Percentiles rank a stretch among this genome's conserved stretches.
Evolutionary conservation across 2,797 vertebrate species (phyloP).

Genomic region (Tapirus indicus): DNA sequence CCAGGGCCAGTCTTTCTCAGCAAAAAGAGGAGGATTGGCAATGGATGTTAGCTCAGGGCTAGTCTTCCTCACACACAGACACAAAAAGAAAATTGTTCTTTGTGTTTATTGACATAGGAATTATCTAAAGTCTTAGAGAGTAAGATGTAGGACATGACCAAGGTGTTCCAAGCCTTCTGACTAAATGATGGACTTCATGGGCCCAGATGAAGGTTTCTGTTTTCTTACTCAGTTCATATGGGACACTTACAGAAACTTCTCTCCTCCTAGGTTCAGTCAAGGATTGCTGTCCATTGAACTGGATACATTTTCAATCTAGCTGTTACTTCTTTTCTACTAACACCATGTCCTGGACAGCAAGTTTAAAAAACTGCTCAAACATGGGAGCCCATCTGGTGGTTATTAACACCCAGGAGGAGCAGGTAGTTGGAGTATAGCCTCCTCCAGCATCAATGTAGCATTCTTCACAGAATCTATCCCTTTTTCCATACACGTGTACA

Average conservation of each 20-base stretch:
- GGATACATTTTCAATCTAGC: conserved; percentile 75
- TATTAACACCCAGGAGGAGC: conserved; percentile 82
- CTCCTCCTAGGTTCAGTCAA: conserved; percentile 60
- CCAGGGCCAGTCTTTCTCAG: too few species aligned
- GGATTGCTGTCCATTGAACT: conserved; percentile 81
- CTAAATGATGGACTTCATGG: not conserved
- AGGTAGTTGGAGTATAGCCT: conserved; percentile 76
- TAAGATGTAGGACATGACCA: not conserved
- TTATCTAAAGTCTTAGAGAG: not conserved
- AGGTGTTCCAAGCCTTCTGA: not conserved
- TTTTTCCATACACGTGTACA: not conserved
- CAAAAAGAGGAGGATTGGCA: too few species aligned
- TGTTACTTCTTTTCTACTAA: conserved; percentile 84
- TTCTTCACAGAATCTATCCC: not conserved
- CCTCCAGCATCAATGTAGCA: not conserved
- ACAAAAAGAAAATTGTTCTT: not conserved
- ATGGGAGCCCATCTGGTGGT: conserved; percentile 85
- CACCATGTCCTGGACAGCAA: not conserved
- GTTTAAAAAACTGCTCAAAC: conserved; percentile 78
- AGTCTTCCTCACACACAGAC: too few species aligned
- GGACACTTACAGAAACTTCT: not conserved
- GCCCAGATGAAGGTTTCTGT: not conserved
- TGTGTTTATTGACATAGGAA: not conserved
- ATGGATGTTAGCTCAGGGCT: too few species aligned
- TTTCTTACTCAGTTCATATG: not conserved